These are phyloP conservation scores for Epinotia nisella DNA, from an alignment of 2,888 invertebrate species.

Conservation along the genomic window DNA sequence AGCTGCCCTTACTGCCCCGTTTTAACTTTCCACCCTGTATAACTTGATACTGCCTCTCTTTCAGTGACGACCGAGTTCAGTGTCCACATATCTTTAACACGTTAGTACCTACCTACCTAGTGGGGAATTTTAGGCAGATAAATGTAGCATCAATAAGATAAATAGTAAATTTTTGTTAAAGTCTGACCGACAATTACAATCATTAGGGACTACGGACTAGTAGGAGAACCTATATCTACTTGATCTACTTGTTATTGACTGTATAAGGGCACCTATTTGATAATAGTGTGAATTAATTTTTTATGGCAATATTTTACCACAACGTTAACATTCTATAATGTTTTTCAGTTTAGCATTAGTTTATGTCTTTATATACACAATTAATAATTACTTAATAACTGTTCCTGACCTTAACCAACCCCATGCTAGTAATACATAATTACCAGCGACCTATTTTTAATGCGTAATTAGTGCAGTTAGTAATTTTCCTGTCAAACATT, in stretches of 20 bases:
- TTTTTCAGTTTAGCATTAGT: slow-evolving; percentile 10
- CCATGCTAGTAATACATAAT: slow-evolving; percentile 27
- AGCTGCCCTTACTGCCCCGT: no score
- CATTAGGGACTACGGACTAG: no score
- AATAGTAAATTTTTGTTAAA: no score
- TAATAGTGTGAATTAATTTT: slow-evolving; percentile 7
- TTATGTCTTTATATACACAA: slow-evolving; percentile 25
- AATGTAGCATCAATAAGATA: no score
- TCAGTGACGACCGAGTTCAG: no score
- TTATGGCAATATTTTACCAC: slow-evolving; percentile 18
- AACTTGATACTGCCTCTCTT: no score
- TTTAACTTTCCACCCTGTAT: no score
- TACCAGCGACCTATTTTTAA: slow-evolving; percentile 37
- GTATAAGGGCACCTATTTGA: not conserved
- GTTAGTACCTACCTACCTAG: no score
- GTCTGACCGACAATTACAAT: no score
- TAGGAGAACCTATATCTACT: not conserved
- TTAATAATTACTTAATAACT: slow-evolving; percentile 37
- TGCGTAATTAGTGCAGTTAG: slow-evolving; percentile 37
- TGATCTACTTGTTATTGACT: slow-evolving; percentile 1
- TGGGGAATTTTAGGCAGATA: no score
- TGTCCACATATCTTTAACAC: no score
- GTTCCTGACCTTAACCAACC: slow-evolving; percentile 18
- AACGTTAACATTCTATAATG: slow-evolving; percentile 14
- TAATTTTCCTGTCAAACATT: slow-evolving; percentile 41